Percentiles rank a stretch among this genome's conserved stretches.
Conservation (phyloP, 2,888 invertebrate genomes). For the Melinaea menophilus region DNA sequence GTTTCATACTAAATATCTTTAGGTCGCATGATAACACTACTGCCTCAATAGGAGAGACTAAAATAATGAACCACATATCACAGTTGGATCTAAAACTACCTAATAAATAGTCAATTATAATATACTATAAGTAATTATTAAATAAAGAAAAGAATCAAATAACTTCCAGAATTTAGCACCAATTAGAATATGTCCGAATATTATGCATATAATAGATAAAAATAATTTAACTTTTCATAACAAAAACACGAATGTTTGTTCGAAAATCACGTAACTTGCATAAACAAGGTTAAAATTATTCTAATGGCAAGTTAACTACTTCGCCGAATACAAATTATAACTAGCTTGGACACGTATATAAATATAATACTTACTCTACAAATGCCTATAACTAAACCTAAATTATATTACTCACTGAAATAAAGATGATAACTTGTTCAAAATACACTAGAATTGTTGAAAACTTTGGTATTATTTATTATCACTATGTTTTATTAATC, state of each 20-base stretch:
- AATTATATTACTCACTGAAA: constrained; percentile 9
- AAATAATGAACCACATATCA: constrained; percentile 51
- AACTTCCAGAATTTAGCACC: constrained; percentile 24
- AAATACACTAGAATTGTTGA: too few relatives aligned
- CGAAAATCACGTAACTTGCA: too few relatives aligned
- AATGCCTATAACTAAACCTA: constrained; percentile 22
- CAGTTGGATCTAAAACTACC: constrained; percentile 65
- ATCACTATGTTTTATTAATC: not conserved
- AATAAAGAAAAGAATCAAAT: constrained; percentile 3
- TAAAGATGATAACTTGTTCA: not conserved
- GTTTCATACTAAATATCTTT: not conserved
- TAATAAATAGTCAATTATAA: constrained; percentile 22
- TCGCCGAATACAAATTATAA: not conserved
- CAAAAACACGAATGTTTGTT: too few relatives aligned
- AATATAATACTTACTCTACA: constrained; percentile 19
- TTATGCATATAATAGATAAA: too few relatives aligned
- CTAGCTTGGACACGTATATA: constrained; percentile 1
- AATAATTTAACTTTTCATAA: too few relatives aligned
- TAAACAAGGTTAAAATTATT: too few relatives aligned
- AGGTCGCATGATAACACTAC: constrained; percentile 6
- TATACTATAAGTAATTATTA: constrained; percentile 12
- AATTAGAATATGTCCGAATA: constrained; percentile 13
- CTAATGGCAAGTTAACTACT: too few relatives aligned
- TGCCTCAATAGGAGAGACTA: constrained; percentile 23
- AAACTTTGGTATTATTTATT: too few relatives aligned